phyloP scores from a whole-genome alignment of 2,113 vertebrate genomes.

The Rhinoptilus africanus region DNA sequence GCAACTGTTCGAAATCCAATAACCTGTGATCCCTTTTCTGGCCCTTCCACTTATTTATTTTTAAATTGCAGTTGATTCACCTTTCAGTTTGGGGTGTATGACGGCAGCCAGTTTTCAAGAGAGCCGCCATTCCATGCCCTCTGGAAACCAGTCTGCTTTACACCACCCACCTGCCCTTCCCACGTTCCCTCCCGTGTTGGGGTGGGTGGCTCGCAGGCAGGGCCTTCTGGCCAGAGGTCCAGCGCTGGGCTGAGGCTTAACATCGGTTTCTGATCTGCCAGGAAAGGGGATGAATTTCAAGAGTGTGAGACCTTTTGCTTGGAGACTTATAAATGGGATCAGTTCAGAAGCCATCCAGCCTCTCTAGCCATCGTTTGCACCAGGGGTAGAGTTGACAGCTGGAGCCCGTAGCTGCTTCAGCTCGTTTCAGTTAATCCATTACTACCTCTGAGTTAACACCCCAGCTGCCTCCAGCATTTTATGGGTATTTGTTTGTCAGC shows the following conservation, averaged over 20 bases:
- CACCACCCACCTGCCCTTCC: neutral
- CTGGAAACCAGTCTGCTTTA: neutral
- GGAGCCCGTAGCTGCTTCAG: neutral
- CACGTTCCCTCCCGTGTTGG: neutral
- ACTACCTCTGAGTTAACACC: neutral
- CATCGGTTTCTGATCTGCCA: neutral
- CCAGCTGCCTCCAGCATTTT: neutral
- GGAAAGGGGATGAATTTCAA: neutral
- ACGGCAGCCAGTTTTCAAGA: neutral
- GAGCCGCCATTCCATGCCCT: neutral
- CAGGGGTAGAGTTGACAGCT: neutral
- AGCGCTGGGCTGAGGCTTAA: neutral
- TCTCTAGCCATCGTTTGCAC: rapidly evolving
- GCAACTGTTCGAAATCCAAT: neutral
- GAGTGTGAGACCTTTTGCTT: neutral
- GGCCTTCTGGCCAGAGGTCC: neutral
- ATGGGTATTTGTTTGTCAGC: neutral
- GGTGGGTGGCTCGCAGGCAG: neutral
- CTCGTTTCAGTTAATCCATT: neutral
- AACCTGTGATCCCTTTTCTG: neutral
- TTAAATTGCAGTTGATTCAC: neutral
- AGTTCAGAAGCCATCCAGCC: neutral
- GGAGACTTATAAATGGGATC: neutral
- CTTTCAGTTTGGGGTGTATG: neutral
- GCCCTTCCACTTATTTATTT: neutral